Evolutionary conservation across 2,113 vertebrate species (phyloP), one percentile per base, ranked within the genome.

Genomic region (Cercocebus atys): DNA sequence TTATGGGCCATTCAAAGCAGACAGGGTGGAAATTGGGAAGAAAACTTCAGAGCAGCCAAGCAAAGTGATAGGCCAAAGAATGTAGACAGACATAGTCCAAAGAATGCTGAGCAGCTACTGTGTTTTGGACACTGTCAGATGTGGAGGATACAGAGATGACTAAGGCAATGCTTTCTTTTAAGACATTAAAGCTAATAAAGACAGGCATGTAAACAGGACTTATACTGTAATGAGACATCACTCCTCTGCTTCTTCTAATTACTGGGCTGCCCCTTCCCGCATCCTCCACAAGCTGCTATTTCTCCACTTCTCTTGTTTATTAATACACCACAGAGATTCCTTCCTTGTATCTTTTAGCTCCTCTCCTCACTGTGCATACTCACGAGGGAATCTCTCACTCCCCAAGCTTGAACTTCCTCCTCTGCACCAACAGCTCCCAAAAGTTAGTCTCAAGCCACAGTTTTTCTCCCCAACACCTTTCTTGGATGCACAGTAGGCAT

Each of bases 111-210:
- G 47, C n/a, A 45, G 40, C 6, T 30, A 17, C 45, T 61, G 5
- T 47, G 30, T 59, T 87, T 73, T 90, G 8, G 20, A 30, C 47
- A 40, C 38, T 73, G 73, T 79, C 73, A 20, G 22, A 88, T 52
- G 40, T 78, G 30, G 85, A 79, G 76, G 90, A 88, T 18, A 78
- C 38, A 52, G 82, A 91, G 92, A 82, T 4, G 1, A 61, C 32
- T 12, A 75, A 87, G 8, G 47, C 35, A 61, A 35, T 23, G 12
- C 8, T 93, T 88, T 66, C 43, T 45, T 66, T 73, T 6, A 38
- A 55, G 52, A 76, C 83, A 30, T 64, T 16, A 38, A 43, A 83
- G 75, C 57, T 8, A 16, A 83, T 45, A 30, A 72, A 61, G 40
- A 94, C 27, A 43, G 27, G 35, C 61, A n/a, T 12, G 55, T n/a